These are phyloP conservation scores for Stenodema calcarata DNA, from an alignment of 2,888 invertebrate species.

Conservation along the genomic window DNA sequence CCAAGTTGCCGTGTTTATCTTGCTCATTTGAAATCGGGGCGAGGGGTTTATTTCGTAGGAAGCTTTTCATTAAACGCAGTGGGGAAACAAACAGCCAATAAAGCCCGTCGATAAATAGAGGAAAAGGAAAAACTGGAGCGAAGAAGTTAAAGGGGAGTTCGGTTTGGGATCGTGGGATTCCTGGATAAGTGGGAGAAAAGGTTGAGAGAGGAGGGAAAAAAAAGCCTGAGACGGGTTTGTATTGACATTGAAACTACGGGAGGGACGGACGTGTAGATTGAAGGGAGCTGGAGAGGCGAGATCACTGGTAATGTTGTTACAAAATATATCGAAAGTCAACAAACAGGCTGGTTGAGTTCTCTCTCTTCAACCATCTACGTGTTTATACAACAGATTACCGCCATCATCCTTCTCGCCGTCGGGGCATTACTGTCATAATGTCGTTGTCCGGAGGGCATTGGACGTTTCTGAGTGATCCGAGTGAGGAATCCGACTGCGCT, in stretches of 20 bases:
- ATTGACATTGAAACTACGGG: constrained; percentile 7
- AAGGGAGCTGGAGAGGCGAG: background rate
- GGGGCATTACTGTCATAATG: no score
- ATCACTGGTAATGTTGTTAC: constrained; percentile 21
- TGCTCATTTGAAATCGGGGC: constrained; percentile 10
- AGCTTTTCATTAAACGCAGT: constrained; percentile 10
- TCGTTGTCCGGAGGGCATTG: no score
- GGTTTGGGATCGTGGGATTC: background rate
- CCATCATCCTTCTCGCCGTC: background rate
- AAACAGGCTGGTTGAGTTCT: background rate
- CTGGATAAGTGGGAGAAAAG: background rate
- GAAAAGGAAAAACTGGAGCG: constrained; percentile 1
- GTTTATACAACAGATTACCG: constrained; percentile 17
- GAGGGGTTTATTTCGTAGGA: background rate
- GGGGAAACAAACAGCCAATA: constrained; percentile 36
- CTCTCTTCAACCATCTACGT: background rate
- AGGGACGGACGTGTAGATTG: background rate
- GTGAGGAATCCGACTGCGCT: no score
- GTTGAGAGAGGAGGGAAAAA: background rate
- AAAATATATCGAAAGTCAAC: constrained; percentile 34
- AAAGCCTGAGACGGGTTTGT: background rate
- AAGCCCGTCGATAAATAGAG: constrained; percentile 26
- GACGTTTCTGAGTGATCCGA: no score
- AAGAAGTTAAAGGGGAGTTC: background rate
- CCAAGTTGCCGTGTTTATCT: constrained; percentile 3